Base-by-base conservation (phyloP, 1,140 invertebrate genomes). In the Nasonia longicornis region DNA sequence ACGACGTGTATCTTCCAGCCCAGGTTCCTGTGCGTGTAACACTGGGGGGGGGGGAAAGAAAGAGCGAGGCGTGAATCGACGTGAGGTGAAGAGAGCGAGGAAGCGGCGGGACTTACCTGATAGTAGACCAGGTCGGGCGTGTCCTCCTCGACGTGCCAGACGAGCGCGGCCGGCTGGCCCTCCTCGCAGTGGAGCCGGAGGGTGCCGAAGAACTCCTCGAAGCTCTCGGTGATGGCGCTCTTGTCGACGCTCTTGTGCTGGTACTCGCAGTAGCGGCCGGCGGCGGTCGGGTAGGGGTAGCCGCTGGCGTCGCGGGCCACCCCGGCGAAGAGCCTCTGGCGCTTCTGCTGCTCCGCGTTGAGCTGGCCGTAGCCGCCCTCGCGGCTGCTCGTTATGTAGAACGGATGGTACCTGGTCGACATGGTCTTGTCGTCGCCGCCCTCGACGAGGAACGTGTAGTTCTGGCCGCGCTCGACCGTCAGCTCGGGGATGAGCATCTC, bases 1-100 rank as follows among this genome's bases (percentile, higher is more conserved):
- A 97, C 94, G 0, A 99, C 96, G 86, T 96, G 93, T 82, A 99
- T 98, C 89, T 97, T 98, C 96, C 96, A 98, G 11, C 97, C 97
- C 69, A 98, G 92, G 89, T 97, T 96, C 79, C 94, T 96, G 90
- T 98, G 96, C 8, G 94, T 95, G 89, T 96, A 98, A 90, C 97
- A 98, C 97, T 99, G 91, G 26, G 26, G 26, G 22, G 22, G 22
- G 22, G 22, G n/a, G n/a, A n/a, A 26, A 26, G 26, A 26, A 26
- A 70, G 67, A 79, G 16, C 29, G 20, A 71, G 35, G 26, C 26
- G 26, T 26, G 26, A 26, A 26, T 26, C 1, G 26, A 26, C 26
- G 26, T 1, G 26, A 26, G 1, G 26, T 2, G 14, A 42, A 64
- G n/a, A 64, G n/a, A 22, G 3, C 14, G 16, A 64, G 58, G 7